phyloP scores from a whole-genome alignment of 2,113 vertebrate genomes.

The Neoarius graeffei region DNA sequence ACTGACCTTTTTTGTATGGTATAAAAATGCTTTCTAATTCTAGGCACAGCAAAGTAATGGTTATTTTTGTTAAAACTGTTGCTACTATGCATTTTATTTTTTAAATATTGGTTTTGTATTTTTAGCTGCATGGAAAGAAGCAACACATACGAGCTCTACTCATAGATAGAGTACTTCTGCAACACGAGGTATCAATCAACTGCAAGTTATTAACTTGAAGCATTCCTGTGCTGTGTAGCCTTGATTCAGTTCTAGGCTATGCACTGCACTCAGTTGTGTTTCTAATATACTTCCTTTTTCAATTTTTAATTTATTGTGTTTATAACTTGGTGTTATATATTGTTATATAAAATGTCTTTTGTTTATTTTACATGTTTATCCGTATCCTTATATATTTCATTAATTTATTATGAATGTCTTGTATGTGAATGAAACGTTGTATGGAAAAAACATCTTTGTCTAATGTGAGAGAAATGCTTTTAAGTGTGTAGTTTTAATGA shows the following conservation, averaged over 20 bases:
- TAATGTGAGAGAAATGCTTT: background rate
- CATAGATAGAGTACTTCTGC: slow-evolving; percentile 92
- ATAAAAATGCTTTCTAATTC: background rate
- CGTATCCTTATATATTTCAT: background rate
- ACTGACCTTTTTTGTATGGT: background rate
- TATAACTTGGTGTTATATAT: background rate
- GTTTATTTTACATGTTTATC: background rate
- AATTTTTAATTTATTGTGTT: background rate
- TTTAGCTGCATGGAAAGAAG: slow-evolving; percentile 92
- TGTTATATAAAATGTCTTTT: background rate
- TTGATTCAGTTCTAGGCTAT: background rate
- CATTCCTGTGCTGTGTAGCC: background rate
- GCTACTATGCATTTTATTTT: background rate
- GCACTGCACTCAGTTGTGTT: background rate
- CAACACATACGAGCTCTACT: slow-evolving; percentile 92
- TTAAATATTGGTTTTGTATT: slow-evolving; percentile 10
- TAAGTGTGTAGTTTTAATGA: background rate
- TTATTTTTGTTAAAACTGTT: background rate
- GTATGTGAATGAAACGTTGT: background rate
- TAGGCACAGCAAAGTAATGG: background rate
- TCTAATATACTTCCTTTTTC: background rate
- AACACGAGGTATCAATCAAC: slow-evolving; percentile 85
- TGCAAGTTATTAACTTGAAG: background rate
- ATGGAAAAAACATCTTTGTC: background rate
- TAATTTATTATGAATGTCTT: background rate